Conservation (phyloP, 2,888 invertebrate genomes). For the Petrophora chlorosata region DNA sequence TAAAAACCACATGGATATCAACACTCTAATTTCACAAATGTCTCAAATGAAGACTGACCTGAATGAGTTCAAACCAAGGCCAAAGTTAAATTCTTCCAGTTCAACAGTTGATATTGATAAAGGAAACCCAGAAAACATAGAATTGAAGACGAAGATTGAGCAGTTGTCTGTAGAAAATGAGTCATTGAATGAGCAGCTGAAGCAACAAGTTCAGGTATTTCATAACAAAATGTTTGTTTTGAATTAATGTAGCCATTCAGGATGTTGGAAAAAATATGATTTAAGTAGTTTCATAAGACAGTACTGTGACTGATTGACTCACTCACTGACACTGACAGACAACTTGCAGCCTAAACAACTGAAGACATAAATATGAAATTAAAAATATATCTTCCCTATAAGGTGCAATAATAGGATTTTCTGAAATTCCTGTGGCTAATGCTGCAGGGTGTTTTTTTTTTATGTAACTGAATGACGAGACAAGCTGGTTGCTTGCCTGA, state of each 20-base stretch:
- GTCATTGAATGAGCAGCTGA: conserved; percentile 90
- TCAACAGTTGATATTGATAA: conserved; percentile 47
- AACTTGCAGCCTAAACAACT: no score
- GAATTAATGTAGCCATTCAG: background rate
- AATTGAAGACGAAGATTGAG: conserved; percentile 85
- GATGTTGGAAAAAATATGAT: no score
- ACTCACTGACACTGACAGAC: no score
- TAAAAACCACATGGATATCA: conserved; percentile 86
- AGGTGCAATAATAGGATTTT: no score
- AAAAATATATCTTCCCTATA: no score
- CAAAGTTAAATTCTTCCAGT: conserved; percentile 62
- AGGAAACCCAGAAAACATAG: conserved; percentile 68
- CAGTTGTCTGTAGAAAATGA: conserved; percentile 87
- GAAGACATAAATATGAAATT: no score
- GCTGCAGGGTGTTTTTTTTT: no score
- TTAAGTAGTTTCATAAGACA: no score
- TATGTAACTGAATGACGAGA: no score
- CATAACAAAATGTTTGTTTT: background rate
- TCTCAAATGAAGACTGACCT: conserved; percentile 87
- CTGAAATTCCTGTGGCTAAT: no score
- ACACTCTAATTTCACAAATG: conserved; percentile 88
- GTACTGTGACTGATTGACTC: no score
- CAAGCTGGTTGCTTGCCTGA: no score
- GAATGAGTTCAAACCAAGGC: conserved; percentile 82
- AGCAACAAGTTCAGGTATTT: conserved; percentile 90